Evolutionary conservation across 2,797 vertebrate genomes (phyloP).

Genomic region (Enteromius mattozi): DNA sequence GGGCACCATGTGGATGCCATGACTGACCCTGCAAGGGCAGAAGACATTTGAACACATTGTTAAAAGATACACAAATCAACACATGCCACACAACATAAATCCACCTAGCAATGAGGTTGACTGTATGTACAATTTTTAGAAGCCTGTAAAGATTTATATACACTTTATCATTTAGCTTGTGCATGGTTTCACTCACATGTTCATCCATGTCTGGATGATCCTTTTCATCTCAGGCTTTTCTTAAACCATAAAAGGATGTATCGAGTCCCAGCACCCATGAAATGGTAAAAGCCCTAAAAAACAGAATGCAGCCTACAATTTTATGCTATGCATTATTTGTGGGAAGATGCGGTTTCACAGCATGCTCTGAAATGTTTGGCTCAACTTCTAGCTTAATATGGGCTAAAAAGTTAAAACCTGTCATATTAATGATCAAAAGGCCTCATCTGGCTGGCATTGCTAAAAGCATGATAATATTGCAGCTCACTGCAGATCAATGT

Average conservation of each 20-base stretch:
- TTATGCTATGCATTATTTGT: conserved; percentile 23
- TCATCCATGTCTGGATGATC: background rate
- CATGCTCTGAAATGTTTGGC: background rate
- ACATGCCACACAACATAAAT: background rate
- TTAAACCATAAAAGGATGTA: conserved; percentile 11
- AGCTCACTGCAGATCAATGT: background rate
- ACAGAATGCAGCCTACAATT: background rate
- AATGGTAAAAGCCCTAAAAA: conserved; percentile 1
- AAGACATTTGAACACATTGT: background rate
- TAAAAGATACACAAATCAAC: background rate
- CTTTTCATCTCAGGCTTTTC: conserved; percentile 12
- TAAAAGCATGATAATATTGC: conserved; percentile 19
- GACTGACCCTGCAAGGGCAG: background rate
- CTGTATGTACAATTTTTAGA: background rate
- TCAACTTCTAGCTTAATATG: conserved; percentile 9
- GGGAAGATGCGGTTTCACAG: background rate
- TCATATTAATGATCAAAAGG: conserved; percentile 2
- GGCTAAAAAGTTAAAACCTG: background rate
- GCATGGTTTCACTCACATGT: background rate
- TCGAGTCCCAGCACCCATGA: background rate
- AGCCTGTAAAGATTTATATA: background rate
- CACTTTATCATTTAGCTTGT: background rate
- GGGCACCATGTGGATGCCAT: background rate
- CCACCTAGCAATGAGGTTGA: background rate
- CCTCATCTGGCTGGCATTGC: background rate